Base-by-base conservation (phyloP, 1,140 invertebrate genomes). In the Phymorhynchus buccinoides region DNA sequence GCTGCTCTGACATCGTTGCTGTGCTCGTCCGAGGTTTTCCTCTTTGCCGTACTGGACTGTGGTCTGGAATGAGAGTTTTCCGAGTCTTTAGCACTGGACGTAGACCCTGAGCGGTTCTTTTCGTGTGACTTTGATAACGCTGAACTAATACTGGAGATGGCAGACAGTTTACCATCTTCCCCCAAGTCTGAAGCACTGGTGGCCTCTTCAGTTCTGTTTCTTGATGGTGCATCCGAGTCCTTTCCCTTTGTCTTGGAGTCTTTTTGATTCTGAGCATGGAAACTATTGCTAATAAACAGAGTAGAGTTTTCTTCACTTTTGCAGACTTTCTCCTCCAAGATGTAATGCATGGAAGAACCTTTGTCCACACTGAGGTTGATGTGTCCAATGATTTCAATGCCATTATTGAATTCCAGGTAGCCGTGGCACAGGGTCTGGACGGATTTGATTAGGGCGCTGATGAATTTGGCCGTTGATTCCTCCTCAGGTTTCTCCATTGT, bases 221-320 rank as follows among this genome's bases (percentile, higher is more conserved):
- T 42, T 56, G 27, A 7, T 32, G 73, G 44, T 41, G 35, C 37
- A 75, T 75, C 35, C 14, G 73, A 79, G 41, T 73, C 85, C 32
- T 85, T 85, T 75, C 79, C 71, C 68, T 80, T 80, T 3, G 73
- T 22, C 62, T 48, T 30, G 39, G 84, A 71, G n/a, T 84, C 86
- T 42, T 84, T 84, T 30, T 83, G 48, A 12, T 87, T 75, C 14
- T 6, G 86, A 68, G 88, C 88, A 77, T 87, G 79, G 52, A 86
- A 88, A 42, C 88, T 88, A 66, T 88, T 88, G 80, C 88, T 87
- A 16, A 88, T 85, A 81, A 88, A 88, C n/a, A 87, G 62, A 35
- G 85, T 87, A n/a, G 82, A 86, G 42, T 86, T 85, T 79, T 87
- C 84, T 30, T 85, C 83, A 87, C 85, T 88, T 80, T 86, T 88